phyloP scores from a whole-genome alignment of 2,113 vertebrate species.

The Tenrec ecaudatus region DNA sequence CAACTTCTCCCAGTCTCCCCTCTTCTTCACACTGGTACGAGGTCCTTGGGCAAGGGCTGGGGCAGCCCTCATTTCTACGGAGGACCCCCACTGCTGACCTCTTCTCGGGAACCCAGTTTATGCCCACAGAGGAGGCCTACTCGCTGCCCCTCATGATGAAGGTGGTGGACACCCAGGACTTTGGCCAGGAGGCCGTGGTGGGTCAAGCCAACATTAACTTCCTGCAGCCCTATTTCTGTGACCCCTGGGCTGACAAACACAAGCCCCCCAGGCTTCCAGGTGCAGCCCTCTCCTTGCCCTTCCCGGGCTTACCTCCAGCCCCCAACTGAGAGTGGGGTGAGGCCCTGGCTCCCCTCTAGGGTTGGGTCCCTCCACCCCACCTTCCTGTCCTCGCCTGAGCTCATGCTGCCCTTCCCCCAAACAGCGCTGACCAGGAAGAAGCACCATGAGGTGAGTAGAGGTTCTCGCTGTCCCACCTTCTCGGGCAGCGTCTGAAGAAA shows the following conservation, averaged over 20 bases:
- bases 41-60: background rate
- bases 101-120: background rate
- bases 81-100: background rate
- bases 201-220: constrained; percentile 78
- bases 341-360: background rate
- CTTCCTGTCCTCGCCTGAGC: background rate
- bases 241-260: constrained; percentile 63
- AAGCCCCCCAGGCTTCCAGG: constrained; percentile 59
- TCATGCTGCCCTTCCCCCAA: background rate
- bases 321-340: background rate
- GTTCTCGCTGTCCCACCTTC: background rate
- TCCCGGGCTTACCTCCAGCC: background rate
- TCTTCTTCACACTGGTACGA: constrained; percentile 84
- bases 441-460: constrained; percentile 54
- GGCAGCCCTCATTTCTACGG: rapidly evolving
- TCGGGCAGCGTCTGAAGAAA: background rate
- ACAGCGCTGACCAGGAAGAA: constrained; percentile 56
- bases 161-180: constrained; percentile 76
- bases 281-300: background rate
- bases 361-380: background rate
- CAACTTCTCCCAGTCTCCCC: constrained; percentile 82
- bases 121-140: constrained; percentile 42
- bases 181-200: constrained; percentile 75
- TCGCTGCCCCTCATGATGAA: constrained; percentile 81
- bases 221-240: constrained; percentile 77